Evolutionary conservation across 2,888 invertebrate species (phyloP).

Genomic region (Ophion ellenae): DNA sequence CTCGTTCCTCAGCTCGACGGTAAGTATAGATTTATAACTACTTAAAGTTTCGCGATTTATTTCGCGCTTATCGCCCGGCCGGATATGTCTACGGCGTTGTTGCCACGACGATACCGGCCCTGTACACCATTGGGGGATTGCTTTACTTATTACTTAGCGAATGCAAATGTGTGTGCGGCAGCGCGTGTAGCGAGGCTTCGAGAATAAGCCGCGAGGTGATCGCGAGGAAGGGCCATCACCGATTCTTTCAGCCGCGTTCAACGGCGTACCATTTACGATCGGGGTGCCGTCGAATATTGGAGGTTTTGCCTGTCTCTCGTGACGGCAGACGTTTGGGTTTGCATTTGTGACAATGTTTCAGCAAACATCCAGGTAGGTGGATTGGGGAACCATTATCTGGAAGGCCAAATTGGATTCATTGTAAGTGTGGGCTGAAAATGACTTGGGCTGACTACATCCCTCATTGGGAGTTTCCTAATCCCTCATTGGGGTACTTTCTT

Average conservation of each 20-base stretch:
- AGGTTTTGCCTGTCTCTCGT: not conserved
- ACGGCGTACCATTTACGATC: not conserved
- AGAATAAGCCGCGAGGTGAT: slow-evolving; percentile 76
- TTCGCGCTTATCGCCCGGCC: slow-evolving; percentile 82
- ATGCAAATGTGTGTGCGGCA: slow-evolving; percentile 78
- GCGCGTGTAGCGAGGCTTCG: slow-evolving; percentile 68
- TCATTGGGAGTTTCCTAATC: too few relatives aligned
- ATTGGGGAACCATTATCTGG: too few relatives aligned
- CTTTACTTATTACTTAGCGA: slow-evolving; percentile 84
- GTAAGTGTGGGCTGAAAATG: too few relatives aligned
- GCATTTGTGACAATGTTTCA: not conserved
- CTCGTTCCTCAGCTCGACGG: slow-evolving; percentile 71
- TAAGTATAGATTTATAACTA: slow-evolving; percentile 84
- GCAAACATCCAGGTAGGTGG: too few relatives aligned
- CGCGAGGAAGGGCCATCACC: slow-evolving; percentile 54
- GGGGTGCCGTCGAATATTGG: slow-evolving; percentile 6
- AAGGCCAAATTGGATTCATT: too few relatives aligned
- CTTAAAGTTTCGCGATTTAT: slow-evolving; percentile 84
- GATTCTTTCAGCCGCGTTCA: slow-evolving; percentile 23
- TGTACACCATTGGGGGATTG: slow-evolving; percentile 56
- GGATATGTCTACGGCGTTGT: slow-evolving; percentile 78
- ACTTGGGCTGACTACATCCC: too few relatives aligned
- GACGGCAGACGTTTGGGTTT: not conserved
- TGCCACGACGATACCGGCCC: slow-evolving; percentile 28
- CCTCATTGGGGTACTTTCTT: too few relatives aligned